phyloP scores from a whole-genome alignment of 2,888 invertebrate species.

The Xestia ashworthii region DNA sequence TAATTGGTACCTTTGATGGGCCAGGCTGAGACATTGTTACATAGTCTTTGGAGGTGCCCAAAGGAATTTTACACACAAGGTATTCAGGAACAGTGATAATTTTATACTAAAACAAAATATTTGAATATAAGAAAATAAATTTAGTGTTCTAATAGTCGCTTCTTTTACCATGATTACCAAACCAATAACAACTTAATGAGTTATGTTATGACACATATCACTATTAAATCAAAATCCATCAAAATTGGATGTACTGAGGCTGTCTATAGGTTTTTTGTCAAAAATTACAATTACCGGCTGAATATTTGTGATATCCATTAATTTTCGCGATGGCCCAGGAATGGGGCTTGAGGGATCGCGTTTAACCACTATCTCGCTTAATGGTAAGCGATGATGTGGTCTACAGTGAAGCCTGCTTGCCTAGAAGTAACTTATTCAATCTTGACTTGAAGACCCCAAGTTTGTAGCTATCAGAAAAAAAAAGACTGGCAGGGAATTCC shows the following conservation, averaged over 20 bases:
- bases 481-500: not conserved
- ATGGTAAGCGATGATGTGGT: no score
- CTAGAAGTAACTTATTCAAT: not conserved
- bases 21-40: not conserved
- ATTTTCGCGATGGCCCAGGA: constrained; percentile 3
- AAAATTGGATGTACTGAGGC: constrained; percentile 1
- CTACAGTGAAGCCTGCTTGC: not conserved
- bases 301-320: constrained; percentile 15
- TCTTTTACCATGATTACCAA: not conserved
- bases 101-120: constrained; percentile 4
- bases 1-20: not conserved
- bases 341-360: constrained; percentile 3
- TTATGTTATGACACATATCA: not conserved
- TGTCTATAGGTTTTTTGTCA: not conserved
- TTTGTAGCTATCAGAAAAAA: not conserved
- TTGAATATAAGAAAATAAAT: not conserved
- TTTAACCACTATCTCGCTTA: not conserved
- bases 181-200: not conserved
- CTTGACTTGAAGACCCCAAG: constrained; percentile 1
- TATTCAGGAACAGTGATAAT: not conserved
- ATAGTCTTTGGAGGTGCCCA: constrained; percentile 4
- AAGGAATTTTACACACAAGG: constrained; percentile 2
- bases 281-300: constrained; percentile 10
- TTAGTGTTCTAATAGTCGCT: not conserved
- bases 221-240: constrained; percentile 1